Percentiles rank a stretch among this genome's conserved stretches.
Evolutionary conservation across 2,113 vertebrate species (phyloP).

Genomic region (Girardinichthys multiradiatus): DNA sequence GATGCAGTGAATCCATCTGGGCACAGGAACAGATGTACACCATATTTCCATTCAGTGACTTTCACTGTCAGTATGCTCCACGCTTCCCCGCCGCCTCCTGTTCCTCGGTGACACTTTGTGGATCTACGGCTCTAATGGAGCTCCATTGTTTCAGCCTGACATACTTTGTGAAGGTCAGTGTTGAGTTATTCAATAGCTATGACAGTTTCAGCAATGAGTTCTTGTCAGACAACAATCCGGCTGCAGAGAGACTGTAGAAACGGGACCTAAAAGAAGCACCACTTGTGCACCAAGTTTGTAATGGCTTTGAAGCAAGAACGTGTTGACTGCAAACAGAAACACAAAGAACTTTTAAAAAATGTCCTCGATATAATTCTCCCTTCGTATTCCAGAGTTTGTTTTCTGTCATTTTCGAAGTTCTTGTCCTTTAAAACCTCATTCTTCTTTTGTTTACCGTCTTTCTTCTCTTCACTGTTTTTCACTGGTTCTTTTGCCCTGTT

Average conservation of each 20-base stretch:
- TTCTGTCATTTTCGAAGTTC: background rate
- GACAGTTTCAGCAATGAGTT: constrained; percentile 42
- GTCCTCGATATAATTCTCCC: too few relatives aligned
- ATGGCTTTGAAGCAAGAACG: background rate
- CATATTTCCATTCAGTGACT: constrained; percentile 19
- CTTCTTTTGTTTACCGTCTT: too few relatives aligned
- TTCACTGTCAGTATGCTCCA: background rate
- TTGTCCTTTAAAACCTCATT: too few relatives aligned
- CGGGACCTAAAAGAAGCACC: background rate
- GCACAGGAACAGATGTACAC: background rate
- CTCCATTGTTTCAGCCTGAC: constrained; percentile 25
- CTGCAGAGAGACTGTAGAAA: background rate
- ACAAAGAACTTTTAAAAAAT: background rate
- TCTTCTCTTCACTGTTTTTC: too few relatives aligned
- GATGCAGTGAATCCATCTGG: constrained; percentile 21
- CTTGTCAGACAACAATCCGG: constrained; percentile 16
- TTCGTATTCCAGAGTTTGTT: too few relatives aligned
- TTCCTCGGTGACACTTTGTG: constrained; percentile 18
- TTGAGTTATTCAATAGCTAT: constrained; percentile 20
- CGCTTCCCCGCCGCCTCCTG: background rate
- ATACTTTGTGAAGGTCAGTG: constrained; percentile 38
- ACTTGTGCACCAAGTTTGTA: background rate
- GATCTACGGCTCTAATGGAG: constrained; percentile 38
- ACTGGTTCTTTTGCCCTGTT: too few relatives aligned
- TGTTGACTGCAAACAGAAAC: background rate